These are phyloP conservation scores for Carpatolechia fugitivella DNA, from an alignment of 2,888 invertebrate genomes.

Conservation along the genomic window DNA sequence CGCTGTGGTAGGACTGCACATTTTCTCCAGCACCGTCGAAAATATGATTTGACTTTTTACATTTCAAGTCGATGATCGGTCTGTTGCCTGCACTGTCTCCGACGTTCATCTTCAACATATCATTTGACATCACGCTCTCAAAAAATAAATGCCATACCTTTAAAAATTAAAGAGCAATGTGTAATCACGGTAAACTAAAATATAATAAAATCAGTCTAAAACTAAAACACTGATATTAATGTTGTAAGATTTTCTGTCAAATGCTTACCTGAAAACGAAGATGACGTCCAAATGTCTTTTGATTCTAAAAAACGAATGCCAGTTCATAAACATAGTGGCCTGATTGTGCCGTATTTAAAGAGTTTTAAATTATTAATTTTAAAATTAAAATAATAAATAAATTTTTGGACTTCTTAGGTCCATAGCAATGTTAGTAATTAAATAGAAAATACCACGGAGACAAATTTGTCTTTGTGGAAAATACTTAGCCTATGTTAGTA, in stretches of 20 bases:
- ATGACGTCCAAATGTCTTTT: slow-evolving; percentile 28
- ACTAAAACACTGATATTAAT: slow-evolving; percentile 30
- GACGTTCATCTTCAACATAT: slow-evolving; percentile 53
- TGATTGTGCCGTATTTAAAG: background rate
- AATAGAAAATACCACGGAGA: too few relatives aligned
- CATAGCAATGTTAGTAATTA: too few relatives aligned
- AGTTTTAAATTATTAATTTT: background rate
- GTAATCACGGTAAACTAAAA: slow-evolving; percentile 16
- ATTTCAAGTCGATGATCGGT: slow-evolving; percentile 36
- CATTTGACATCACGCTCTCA: slow-evolving; percentile 47
- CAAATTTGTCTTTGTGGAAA: too few relatives aligned
- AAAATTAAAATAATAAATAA: too few relatives aligned
- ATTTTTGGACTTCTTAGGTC: too few relatives aligned
- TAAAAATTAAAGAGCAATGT: slow-evolving; percentile 21
- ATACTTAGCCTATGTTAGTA: too few relatives aligned
- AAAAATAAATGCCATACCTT: slow-evolving; percentile 27
- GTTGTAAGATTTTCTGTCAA: slow-evolving; percentile 29
- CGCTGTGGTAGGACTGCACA: slow-evolving; percentile 58
- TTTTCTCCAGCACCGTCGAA: slow-evolving; percentile 71
- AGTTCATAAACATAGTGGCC: background rate
- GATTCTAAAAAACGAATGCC: slow-evolving; percentile 23
- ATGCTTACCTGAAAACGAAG: slow-evolving; percentile 33
- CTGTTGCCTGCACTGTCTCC: slow-evolving; percentile 61
- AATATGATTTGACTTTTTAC: slow-evolving; percentile 53
- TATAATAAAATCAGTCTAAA: slow-evolving; percentile 20